Evolutionary conservation across 2,797 vertebrate species (phyloP), one percentile per base, ranked within the genome.

Genomic region (Lagothrix lagotricha): DNA sequence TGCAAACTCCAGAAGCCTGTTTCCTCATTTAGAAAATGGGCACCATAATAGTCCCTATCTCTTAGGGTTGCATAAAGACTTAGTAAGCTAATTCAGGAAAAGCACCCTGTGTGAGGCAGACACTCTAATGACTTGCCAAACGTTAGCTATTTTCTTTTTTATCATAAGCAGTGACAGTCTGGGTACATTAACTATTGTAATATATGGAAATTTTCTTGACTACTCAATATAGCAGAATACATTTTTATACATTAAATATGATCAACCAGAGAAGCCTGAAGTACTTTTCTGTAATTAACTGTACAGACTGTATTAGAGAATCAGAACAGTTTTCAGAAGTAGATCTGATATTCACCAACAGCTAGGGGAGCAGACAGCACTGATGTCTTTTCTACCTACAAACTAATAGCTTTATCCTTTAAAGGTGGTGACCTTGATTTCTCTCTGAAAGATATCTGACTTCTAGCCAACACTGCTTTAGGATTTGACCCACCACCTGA

Each of bases 381-480:
- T 39, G 75, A 73, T 36, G 6, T n/a, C 44, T 90, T 94, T 93
- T 93, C 76, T 93, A 90, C 81, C 58, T 83, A 80, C 0, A 28
- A 93, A 73, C 72, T 36, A 92, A 88, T 26, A n/a, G 67, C 52
- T 54, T 96, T 93, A 90, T 92, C 84, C 96, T 64, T 86, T 9
- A 7, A 41, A 95, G 85, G 54, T 73, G 80, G 90, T 94, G 94
- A 94, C 92, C 57, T 88, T 97, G 96, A 95, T 86, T 89, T 88
- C 81, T 86, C 57, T 90, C 77, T 93, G 90, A 97, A 97, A 96
- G 96, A 90, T 94, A 73, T 80, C 88, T 96, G 93, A 97, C 95
- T 88, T 88, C 90, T 48, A 67, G 94, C 90, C 93, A 97, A 12
- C 2, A 75, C 50, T 97, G 28, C 80, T 73, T 88, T 72, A 70